Evolutionary conservation across 2,113 vertebrate species (phyloP).

Genomic region (Recurvirostra avosetta): DNA sequence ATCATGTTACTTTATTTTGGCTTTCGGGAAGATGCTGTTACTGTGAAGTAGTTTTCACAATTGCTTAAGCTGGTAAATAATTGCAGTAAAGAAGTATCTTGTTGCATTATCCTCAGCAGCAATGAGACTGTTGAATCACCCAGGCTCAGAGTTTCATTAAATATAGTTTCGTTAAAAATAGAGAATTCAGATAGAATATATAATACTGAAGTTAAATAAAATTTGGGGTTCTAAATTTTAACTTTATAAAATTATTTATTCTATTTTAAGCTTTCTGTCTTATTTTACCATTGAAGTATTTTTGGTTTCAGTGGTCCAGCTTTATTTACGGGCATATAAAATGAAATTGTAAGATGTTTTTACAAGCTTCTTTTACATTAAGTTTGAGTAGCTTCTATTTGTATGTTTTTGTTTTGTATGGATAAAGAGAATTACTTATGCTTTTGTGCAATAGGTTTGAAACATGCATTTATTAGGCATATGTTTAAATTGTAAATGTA

Average conservation of each 20-base stretch:
- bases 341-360: conserved; percentile 72
- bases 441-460: conserved; percentile 75
- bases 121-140: conserved; percentile 26
- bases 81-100: conserved; percentile 18
- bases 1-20: neutral
- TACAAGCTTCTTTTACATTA: conserved; percentile 75
- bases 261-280: conserved; percentile 81
- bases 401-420: conserved; percentile 47
- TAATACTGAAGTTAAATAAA: conserved; percentile 79
- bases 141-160: conserved; percentile 43
- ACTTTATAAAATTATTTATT: conserved; percentile 87
- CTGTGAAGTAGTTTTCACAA: conserved; percentile 66
- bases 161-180: conserved; percentile 70
- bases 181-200: conserved; percentile 78
- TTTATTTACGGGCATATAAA: conserved; percentile 81
- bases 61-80: conserved; percentile 51
- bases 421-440: conserved; percentile 67
- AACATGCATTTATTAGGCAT: conserved; percentile 49
- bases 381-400: conserved; percentile 64
- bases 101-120: conserved; percentile 24
- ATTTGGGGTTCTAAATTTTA: conserved; percentile 72
- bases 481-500: conserved; percentile 59
- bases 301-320: conserved; percentile 71
- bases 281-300: conserved; percentile 76
- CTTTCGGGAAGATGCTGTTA: conserved; percentile 28